Evolutionary conservation across 2,888 invertebrate genomes (phyloP).

Genomic region (Cecidostiba fungosa): DNA sequence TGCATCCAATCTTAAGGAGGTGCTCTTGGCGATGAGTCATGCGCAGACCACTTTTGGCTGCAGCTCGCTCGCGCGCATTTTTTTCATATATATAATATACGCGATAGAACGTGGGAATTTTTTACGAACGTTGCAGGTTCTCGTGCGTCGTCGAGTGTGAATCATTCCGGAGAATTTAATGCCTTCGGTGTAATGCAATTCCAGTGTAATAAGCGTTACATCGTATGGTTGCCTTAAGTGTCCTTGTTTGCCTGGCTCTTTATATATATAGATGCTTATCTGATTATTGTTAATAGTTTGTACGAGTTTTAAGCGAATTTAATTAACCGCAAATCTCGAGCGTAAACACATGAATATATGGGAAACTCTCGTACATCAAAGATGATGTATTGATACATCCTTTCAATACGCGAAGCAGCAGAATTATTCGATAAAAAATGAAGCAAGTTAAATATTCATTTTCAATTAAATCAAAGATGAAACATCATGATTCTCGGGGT

Average conservation of each 20-base stretch:
- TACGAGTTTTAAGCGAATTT: not conserved
- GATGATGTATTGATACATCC: too few relatives aligned
- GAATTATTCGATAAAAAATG: not conserved
- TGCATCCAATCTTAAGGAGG: not conserved
- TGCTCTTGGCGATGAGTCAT: constrained; percentile 19
- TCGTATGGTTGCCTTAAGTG: constrained; percentile 4
- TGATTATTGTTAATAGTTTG: not conserved
- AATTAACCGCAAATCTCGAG: not conserved
- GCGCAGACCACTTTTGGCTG: not conserved
- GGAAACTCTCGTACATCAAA: too few relatives aligned
- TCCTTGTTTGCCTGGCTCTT: constrained; percentile 30
- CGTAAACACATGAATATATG: not conserved
- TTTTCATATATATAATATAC: not conserved
- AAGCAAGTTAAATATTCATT: constrained; percentile 9
- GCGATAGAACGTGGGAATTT: constrained; percentile 46
- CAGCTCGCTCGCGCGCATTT: not conserved
- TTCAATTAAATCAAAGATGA: constrained; percentile 29
- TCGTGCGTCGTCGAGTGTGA: constrained; percentile 3
- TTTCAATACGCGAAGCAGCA: too few relatives aligned
- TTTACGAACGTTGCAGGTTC: constrained; percentile 11
- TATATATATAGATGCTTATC: constrained; percentile 16
- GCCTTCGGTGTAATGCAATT: constrained; percentile 32
- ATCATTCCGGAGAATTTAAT: constrained; percentile 48
- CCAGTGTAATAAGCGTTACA: constrained; percentile 45
- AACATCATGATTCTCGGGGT: not conserved